Conservation (phyloP, 1,140 invertebrate species). For the Sycophaga agraensis region DNA sequence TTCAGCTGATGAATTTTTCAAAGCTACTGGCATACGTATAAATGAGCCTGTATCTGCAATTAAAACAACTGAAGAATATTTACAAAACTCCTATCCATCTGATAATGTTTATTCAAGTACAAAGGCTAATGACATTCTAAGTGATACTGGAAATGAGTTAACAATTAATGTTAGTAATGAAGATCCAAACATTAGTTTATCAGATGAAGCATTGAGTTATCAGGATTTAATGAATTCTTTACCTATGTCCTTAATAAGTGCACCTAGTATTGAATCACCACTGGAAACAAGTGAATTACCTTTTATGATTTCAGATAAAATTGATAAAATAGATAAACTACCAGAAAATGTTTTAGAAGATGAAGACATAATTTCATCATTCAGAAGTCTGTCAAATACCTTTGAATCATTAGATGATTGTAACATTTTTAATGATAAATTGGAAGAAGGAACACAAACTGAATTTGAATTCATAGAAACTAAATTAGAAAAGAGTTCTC, state of each 20-base stretch:
- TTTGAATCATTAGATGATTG: constrained; percentile 4
- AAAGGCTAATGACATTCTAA: constrained; percentile 7
- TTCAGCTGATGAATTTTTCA: constrained; percentile 28
- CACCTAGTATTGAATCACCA: constrained; percentile 3
- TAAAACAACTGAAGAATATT: constrained; percentile 19
- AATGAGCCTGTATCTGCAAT: constrained; percentile 20
- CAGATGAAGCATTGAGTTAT: constrained; percentile 17
- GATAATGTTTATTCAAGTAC: constrained; percentile 17
- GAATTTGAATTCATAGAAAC: neutral
- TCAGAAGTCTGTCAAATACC: neutral
- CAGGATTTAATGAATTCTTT: constrained; percentile 21
- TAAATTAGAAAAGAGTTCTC: constrained; percentile 14
- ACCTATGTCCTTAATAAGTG: constrained; percentile 5
- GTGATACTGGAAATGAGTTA: neutral
- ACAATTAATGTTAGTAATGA: constrained; percentile 9
- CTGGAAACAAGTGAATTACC: constrained; percentile 11
- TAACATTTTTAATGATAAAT: constrained; percentile 4
- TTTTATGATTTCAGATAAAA: constrained; percentile 11
- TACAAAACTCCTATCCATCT: constrained; percentile 12
- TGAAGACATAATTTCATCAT: neutral
- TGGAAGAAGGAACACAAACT: neutral
- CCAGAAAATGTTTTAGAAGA: constrained; percentile 10
- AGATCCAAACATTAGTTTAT: constrained; percentile 14
- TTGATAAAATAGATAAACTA: constrained; percentile 7
- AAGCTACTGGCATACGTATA: constrained; percentile 26